Evolutionary conservation across 2,888 invertebrate species (phyloP), one percentile per base, ranked within the genome.

Genomic region (Drosophila borealis): DNA sequence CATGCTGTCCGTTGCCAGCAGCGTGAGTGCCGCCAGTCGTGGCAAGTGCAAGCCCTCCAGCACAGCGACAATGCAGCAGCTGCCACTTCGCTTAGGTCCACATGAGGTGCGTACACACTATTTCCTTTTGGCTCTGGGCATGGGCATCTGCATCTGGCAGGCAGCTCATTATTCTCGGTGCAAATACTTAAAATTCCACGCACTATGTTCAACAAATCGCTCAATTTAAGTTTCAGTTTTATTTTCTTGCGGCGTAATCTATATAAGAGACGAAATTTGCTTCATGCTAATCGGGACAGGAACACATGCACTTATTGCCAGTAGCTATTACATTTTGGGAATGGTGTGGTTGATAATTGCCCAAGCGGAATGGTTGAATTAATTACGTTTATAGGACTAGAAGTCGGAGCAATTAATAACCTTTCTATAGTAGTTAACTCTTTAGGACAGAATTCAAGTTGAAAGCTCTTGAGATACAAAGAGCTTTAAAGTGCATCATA

Each of bases 1-100:
- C 14, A 81, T 84, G 73, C 68, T 90, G 37, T 89, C 90, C 19
- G 83, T 91, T 36, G 87, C 82, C 41, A 89, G 89, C 60, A 91
- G 86, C 61, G 45, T 70, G 1, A 78, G 78, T 60, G 68, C 61
- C n/a, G 74, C 74, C 42, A 84, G 81, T 37, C 85, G 86, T 10
- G 74, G 84, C 55, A 87, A 88, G 50, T 82, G 83, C 74, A 90
- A 89, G 68, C 33, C 72, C 25, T 29, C 72, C 14, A n/a, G 36
- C 19, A 29, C 70, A 61, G 59, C 61, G 69, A 39, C 66, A 45
- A 25, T 60, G 42, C 56, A 70, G 34, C 74, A 64, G 57, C 68
- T 65, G 63, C 68, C 69, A 63, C 72, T 25, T 53, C 77, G 74
- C 63, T 46, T 70, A 41, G 79, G 64, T 54, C 59, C 78, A 4